Percentiles rank a stretch among this genome's conserved stretches.
phyloP scores from a whole-genome alignment of 2,888 invertebrate genomes.

The Perizoma flavofasciatum region DNA sequence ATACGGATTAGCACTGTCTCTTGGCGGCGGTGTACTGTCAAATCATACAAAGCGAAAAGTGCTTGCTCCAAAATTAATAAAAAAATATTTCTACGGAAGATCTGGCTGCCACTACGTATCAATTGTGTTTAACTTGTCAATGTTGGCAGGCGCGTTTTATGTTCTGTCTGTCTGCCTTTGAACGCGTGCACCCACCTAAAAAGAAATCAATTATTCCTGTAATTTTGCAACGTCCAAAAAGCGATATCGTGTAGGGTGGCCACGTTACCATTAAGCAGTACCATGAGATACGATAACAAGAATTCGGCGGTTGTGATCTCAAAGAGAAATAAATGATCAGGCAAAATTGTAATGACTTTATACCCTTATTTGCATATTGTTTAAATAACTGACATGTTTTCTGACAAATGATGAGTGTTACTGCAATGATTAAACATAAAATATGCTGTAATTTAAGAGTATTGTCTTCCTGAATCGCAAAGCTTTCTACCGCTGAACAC shows the following conservation, averaged over 20 bases:
- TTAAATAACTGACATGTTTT: slow-evolving; percentile 13
- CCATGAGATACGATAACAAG: slow-evolving; percentile 53
- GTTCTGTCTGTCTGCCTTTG: neutral
- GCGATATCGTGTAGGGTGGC: slow-evolving; percentile 56
- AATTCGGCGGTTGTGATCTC: slow-evolving; percentile 38
- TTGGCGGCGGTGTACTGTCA: neutral
- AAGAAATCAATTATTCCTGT: slow-evolving; percentile 61
- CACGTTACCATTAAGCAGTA: slow-evolving; percentile 53
- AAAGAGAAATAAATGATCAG: slow-evolving; percentile 49
- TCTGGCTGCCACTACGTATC: no score
- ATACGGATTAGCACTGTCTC: neutral
- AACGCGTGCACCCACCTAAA: slow-evolving; percentile 52
- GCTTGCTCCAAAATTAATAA: no score
- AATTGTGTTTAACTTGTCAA: no score
- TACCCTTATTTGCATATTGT: slow-evolving; percentile 22
- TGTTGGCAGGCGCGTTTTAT: neutral
- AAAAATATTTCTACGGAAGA: no score
- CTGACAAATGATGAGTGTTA: slow-evolving; percentile 29
- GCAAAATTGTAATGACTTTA: slow-evolving; percentile 42
- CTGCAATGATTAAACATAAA: slow-evolving; percentile 40
- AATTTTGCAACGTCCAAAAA: slow-evolving; percentile 65
- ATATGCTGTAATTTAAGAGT: slow-evolving; percentile 31
- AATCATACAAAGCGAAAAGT: no score
- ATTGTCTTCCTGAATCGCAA: slow-evolving; percentile 4
- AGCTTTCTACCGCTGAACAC: slow-evolving; percentile 7